Percentiles rank a stretch among this genome's conserved stretches.
phyloP scores from a whole-genome alignment of 2,888 invertebrate genomes.

The Lamellibrachia columna region DNA sequence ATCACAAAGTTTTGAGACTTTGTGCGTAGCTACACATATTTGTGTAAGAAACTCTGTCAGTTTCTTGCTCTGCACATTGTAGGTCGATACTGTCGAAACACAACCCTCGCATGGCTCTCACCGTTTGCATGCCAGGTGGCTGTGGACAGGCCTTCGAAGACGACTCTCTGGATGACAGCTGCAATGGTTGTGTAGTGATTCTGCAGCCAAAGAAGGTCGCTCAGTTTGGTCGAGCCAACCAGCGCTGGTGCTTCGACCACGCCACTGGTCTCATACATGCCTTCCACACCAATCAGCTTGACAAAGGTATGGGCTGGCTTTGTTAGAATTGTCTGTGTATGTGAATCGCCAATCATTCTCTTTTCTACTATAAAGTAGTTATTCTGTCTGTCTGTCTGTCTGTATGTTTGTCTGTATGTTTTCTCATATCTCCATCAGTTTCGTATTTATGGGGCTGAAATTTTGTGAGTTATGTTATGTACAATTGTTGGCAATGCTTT shows the following conservation, averaged over 20 bases:
- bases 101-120: conserved; percentile 56
- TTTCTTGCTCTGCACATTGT: conserved; percentile 1
- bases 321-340: background rate
- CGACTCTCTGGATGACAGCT: conserved; percentile 49
- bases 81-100: conserved; percentile 60
- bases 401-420: no score
- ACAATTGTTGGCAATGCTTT: no score
- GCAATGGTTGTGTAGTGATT: conserved; percentile 55
- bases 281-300: conserved; percentile 58
- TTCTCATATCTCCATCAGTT: no score
- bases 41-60: background rate
- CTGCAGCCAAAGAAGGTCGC: conserved; percentile 55
- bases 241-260: conserved; percentile 61
- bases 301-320: conserved; percentile 51
- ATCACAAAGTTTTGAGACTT: no score
- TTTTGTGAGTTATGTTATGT: no score
- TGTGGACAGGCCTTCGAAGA: conserved; percentile 44
- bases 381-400: background rate
- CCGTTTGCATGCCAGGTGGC: conserved; percentile 57
- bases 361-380: background rate
- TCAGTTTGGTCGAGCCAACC: conserved; percentile 63
- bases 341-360: background rate
- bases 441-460: no score
- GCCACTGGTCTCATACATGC: conserved; percentile 60
- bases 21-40: no score